Percentiles rank a stretch among this genome's conserved stretches.
Evolutionary conservation across 2,113 vertebrate species (phyloP).

Genomic region (Aspiorhynchus laticeps): DNA sequence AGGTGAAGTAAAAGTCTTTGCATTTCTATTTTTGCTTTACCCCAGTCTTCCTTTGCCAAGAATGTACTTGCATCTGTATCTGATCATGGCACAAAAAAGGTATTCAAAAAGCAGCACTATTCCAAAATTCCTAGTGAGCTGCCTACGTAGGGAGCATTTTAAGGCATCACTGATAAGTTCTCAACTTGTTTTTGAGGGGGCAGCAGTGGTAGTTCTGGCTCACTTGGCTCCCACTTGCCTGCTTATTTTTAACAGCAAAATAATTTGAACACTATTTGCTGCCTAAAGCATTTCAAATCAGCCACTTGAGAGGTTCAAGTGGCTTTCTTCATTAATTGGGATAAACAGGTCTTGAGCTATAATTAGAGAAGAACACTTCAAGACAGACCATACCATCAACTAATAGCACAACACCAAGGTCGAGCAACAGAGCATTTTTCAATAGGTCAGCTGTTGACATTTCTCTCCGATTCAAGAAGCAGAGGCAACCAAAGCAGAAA

Average conservation of each 20-base stretch:
- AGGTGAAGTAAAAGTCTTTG: neutral
- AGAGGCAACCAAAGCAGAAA: slow-evolving; percentile 60
- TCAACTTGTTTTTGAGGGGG: neutral
- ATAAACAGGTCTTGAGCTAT: slow-evolving; percentile 6
- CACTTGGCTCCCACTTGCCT: neutral
- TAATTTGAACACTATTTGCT: neutral
- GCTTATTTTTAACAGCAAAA: neutral
- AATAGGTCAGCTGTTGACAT: slow-evolving; percentile 61
- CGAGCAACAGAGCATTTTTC: slow-evolving; percentile 47
- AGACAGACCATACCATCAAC: slow-evolving; percentile 29
- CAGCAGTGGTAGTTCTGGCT: neutral
- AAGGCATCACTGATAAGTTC: neutral
- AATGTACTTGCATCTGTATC: neutral
- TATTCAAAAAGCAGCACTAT: neutral
- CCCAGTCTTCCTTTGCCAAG: neutral
- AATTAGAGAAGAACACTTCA: slow-evolving; percentile 29
- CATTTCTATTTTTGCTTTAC: slow-evolving; percentile 12
- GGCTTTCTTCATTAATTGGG: neutral
- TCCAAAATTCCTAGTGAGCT: slow-evolving; percentile 1
- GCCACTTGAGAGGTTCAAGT: neutral
- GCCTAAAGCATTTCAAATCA: slow-evolving; percentile 1
- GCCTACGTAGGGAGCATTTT: neutral
- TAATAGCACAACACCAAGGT: slow-evolving; percentile 23
- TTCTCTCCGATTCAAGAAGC: slow-evolving; percentile 58
- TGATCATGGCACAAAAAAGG: neutral